phyloP scores from a whole-genome alignment of 2,113 vertebrate species.

The Trachemys scripta region DNA sequence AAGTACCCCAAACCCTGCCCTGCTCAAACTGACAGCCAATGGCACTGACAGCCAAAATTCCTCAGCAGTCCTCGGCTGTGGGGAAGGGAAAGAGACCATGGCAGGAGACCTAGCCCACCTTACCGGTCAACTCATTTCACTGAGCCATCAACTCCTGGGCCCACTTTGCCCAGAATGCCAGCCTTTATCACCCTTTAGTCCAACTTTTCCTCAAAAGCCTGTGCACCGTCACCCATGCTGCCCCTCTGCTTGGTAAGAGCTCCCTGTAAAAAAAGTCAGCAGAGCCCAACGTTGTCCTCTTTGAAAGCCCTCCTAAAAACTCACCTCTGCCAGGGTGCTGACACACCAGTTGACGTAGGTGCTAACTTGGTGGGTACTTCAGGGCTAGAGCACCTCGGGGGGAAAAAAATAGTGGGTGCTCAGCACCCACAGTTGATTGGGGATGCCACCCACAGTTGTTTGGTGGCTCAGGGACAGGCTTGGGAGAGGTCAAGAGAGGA shows the following conservation, averaged over 20 bases:
- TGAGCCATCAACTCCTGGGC: neutral
- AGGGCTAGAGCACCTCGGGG: no score
- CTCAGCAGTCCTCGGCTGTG: neutral
- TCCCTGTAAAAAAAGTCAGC: neutral
- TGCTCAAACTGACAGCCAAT: neutral
- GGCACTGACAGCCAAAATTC: neutral
- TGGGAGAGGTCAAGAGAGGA: no score
- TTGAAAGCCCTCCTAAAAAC: slow-evolving; percentile 27
- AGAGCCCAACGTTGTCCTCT: slow-evolving; percentile 20
- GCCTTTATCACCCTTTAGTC: neutral
- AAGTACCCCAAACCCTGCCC: neutral
- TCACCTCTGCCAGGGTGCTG: slow-evolving; percentile 38
- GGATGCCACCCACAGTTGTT: no score
- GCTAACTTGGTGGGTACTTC: no score
- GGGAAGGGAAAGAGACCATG: neutral
- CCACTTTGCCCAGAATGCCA: neutral
- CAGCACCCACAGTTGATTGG: no score
- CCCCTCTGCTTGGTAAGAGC: neutral
- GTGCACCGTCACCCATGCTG: neutral
- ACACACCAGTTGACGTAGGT: neutral
- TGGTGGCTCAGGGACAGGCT: no score
- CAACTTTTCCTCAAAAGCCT: neutral
- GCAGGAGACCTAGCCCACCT: neutral
- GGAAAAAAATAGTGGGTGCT: no score
- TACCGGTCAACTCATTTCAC: neutral